These are phyloP conservation scores for Lichenostomus cassidix DNA, from an alignment of 2,113 vertebrate genomes.

Conservation along the genomic window DNA sequence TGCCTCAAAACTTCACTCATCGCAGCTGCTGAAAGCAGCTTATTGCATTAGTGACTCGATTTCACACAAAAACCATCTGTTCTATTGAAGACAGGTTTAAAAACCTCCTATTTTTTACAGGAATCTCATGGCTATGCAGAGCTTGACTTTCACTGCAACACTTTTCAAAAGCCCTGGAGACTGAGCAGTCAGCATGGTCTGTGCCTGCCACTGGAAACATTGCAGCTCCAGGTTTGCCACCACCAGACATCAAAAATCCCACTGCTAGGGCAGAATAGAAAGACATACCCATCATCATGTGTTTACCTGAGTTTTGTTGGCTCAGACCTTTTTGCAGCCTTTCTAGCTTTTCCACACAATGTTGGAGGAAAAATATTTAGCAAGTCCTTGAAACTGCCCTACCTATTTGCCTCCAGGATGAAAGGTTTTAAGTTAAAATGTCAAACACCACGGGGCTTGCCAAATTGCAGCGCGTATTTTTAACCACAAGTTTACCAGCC, in stretches of 20 bases:
- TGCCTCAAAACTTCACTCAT: not conserved
- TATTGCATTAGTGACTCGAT: not conserved
- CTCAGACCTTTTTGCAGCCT: not conserved
- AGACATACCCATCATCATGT: not conserved
- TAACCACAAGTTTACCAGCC: not conserved
- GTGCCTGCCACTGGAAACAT: not conserved
- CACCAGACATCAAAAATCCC: not conserved
- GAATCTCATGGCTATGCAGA: not conserved
- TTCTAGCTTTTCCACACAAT: not conserved
- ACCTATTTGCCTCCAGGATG: not conserved
- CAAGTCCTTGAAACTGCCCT: not conserved
- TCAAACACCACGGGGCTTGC: rapidly evolving
- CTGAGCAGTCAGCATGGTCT: rapidly evolving
- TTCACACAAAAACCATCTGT: not conserved
- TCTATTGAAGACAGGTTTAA: not conserved
- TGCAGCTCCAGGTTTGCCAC: not conserved
- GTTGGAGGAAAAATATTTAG: not conserved
- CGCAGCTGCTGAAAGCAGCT: not conserved
- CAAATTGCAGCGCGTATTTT: not conserved
- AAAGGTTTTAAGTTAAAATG: not conserved
- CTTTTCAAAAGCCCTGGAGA: not conserved
- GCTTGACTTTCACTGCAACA: not conserved
- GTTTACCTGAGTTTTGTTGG: not conserved
- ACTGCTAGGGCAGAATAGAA: not conserved
- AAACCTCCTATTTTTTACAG: not conserved